Evolutionary conservation across 2,888 invertebrate species (phyloP).

Genomic region (Pristionchus japonicus): DNA sequence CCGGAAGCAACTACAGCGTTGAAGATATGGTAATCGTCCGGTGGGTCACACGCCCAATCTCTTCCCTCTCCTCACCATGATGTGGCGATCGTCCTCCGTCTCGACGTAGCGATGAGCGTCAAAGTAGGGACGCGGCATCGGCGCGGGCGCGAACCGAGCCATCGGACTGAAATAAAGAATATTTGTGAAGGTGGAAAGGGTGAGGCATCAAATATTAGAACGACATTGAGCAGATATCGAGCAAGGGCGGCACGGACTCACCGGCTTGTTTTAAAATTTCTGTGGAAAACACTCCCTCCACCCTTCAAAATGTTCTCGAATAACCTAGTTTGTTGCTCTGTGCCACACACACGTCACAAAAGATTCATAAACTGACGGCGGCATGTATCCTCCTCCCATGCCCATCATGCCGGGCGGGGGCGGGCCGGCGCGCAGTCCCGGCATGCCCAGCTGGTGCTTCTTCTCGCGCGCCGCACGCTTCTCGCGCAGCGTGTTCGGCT

Average conservation of each 20-base stretch:
- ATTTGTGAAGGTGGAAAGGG: no score
- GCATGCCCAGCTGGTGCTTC: not conserved
- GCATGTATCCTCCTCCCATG: not conserved
- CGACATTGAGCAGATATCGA: no score
- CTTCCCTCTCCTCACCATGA: conserved; percentile 40
- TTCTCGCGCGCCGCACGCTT: not conserved
- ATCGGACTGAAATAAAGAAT: conserved; percentile 4
- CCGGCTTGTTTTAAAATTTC: no score
- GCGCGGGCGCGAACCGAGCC: conserved; percentile 36
- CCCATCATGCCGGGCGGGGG: not conserved
- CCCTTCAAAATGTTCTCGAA: no score
- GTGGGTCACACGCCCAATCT: not conserved
- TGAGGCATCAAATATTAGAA: no score
- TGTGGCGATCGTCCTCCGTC: conserved; percentile 46
- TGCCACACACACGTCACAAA: not conserved
- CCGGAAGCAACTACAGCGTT: no score
- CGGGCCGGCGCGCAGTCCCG: not conserved
- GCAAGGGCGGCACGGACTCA: no score
- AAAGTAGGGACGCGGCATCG: conserved; percentile 19
- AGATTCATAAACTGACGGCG: not conserved
- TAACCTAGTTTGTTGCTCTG: no score
- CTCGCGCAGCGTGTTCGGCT: conserved; percentile 48
- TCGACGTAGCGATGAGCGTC: conserved; percentile 40
- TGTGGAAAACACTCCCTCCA: no score
- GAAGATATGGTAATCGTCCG: no score